Evolutionary conservation across 2,888 invertebrate genomes (phyloP).

Genomic region (Sarcophaga caerulescens): DNA sequence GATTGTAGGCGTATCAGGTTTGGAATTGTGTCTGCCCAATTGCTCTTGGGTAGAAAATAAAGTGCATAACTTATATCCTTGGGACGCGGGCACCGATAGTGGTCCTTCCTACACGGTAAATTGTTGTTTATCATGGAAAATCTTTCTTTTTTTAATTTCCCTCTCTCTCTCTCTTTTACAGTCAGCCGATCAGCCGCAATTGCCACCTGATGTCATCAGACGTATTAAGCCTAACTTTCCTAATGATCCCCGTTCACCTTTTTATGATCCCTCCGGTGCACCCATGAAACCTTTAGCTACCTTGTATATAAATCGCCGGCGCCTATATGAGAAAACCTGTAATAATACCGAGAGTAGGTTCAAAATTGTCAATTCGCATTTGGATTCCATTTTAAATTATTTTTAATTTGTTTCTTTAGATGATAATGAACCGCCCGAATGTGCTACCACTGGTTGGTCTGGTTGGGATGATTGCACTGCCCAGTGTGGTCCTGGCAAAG

Average conservation of each 20-base stretch:
- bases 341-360: slow-evolving; percentile 81
- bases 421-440: slow-evolving; percentile 80
- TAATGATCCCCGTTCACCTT: slow-evolving; percentile 93
- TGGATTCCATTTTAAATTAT: too few species aligned
- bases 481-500: slow-evolving; percentile 82
- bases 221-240: slow-evolving; percentile 93
- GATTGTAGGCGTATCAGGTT: slow-evolving; percentile 95
- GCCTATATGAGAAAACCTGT: slow-evolving; percentile 91
- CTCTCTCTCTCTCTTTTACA: slow-evolving; percentile 75
- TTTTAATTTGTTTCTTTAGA: slow-evolving; percentile 66
- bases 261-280: slow-evolving; percentile 89
- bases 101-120: slow-evolving; percentile 91
- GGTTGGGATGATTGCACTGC: slow-evolving; percentile 82
- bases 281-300: slow-evolving; percentile 95
- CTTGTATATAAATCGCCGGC: slow-evolving; percentile 89
- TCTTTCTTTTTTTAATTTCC: neutral
- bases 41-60: slow-evolving; percentile 94
- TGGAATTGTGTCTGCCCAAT: slow-evolving; percentile 94
- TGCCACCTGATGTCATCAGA: slow-evolving; percentile 92
- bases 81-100: slow-evolving; percentile 97
- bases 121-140: neutral
- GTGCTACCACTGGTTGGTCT: slow-evolving; percentile 81
- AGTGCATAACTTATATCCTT: slow-evolving; percentile 94
- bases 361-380: too few species aligned
- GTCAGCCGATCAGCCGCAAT: slow-evolving; percentile 91